Conservation (phyloP, 2,113 vertebrate genomes). For the Xenotilapia longispinis region DNA sequence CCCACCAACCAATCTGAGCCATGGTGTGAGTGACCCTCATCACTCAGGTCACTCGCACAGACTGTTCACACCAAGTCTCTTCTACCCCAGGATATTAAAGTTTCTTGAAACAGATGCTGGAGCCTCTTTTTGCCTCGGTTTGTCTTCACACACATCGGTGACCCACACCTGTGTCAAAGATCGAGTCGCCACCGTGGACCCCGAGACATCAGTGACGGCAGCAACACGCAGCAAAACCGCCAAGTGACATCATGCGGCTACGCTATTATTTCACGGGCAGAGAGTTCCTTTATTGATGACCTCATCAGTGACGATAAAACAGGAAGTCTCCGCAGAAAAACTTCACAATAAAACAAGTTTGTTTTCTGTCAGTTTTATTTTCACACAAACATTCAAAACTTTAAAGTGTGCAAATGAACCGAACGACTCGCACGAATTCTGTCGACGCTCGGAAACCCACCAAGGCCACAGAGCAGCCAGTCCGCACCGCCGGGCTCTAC, state of each 20-base stretch:
- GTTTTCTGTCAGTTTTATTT: constrained; percentile 2
- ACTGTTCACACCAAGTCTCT: background rate
- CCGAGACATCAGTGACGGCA: background rate
- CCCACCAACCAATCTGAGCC: background rate
- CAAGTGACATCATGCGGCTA: background rate
- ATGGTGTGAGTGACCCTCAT: background rate
- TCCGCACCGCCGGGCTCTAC: background rate
- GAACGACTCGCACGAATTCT: background rate
- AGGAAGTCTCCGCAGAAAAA: background rate
- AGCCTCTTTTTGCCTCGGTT: background rate
- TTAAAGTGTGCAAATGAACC: constrained; percentile 54
- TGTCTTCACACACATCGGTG: background rate
- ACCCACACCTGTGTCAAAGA: background rate
- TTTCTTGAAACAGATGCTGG: background rate
- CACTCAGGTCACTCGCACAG: background rate
- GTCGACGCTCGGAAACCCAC: background rate
- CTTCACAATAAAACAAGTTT: background rate
- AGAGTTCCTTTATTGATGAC: background rate
- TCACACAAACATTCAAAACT: constrained; percentile 34
- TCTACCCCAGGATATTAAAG: background rate
- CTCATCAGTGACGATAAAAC: background rate
- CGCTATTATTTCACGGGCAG: background rate
- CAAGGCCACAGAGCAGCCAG: background rate
- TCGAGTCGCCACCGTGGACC: background rate
- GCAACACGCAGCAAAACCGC: background rate